Evolutionary conservation across 2,113 vertebrate genomes (phyloP).

Genomic region (Trematocara unimaculatum): DNA sequence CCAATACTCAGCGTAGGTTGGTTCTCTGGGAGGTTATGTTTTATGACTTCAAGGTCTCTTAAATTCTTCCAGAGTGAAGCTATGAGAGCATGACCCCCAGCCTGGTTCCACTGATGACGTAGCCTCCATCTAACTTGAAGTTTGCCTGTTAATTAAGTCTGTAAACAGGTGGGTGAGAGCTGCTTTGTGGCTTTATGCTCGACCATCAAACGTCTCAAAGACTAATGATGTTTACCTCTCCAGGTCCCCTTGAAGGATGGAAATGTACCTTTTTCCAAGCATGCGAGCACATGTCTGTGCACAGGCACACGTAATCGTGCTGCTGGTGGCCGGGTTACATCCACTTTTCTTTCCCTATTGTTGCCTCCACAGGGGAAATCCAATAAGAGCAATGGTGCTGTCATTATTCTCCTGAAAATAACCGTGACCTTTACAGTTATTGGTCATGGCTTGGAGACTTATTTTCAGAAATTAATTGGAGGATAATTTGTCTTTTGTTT

Average conservation of each 20-base stretch:
- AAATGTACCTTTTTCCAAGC: slow-evolving; percentile 11
- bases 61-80: slow-evolving; percentile 42
- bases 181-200: slow-evolving; percentile 44
- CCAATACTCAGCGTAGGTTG: slow-evolving; percentile 10
- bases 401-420: background rate
- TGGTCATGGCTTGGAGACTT: background rate
- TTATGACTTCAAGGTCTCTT: slow-evolving; percentile 27
- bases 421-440: background rate
- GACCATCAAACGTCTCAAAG: slow-evolving; percentile 33
- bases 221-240: slow-evolving; percentile 40
- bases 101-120: slow-evolving; percentile 13
- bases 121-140: slow-evolving; percentile 41
- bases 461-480: background rate
- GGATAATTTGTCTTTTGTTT: background rate
- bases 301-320: background rate
- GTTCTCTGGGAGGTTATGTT: background rate
- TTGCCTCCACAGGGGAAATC: background rate
- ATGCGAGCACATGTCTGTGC: background rate
- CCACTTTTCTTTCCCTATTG: background rate
- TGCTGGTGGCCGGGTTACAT: background rate
- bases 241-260: slow-evolving; percentile 17
- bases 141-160: slow-evolving; percentile 68
- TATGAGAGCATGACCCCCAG: slow-evolving; percentile 10
- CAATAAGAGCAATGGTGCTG: background rate
- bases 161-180: slow-evolving; percentile 54